Evolutionary conservation across 1,140 invertebrate genomes (phyloP).

Genomic region (Drosophila seguyi): DNA sequence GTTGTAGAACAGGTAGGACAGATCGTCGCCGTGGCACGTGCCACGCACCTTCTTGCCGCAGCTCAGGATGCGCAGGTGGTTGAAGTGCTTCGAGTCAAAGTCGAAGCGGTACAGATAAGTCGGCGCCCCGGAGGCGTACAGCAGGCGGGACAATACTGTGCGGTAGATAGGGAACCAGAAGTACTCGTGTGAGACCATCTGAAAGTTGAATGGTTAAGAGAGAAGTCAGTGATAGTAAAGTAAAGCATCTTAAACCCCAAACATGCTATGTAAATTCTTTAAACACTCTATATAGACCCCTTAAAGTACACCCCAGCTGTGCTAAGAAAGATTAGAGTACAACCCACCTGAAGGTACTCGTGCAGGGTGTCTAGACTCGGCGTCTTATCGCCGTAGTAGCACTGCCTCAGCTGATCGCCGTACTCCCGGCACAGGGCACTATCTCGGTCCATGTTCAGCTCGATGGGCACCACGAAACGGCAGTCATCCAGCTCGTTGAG

Average conservation of each 20-base stretch:
- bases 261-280: background rate
- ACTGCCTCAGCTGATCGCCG: slow-evolving; percentile 67
- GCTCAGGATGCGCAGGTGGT: slow-evolving; percentile 84
- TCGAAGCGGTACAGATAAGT: slow-evolving; percentile 86
- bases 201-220: background rate
- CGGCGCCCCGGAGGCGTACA: slow-evolving; percentile 76
- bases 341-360: slow-evolving; percentile 75
- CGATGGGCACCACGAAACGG: slow-evolving; percentile 77
- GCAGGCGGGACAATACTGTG: slow-evolving; percentile 80
- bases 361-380: slow-evolving; percentile 77
- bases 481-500: slow-evolving; percentile 80
- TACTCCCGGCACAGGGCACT: slow-evolving; percentile 78
- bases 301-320: background rate
- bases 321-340: background rate
- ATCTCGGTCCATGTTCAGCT: slow-evolving; percentile 76
- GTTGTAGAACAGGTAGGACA: slow-evolving; percentile 88
- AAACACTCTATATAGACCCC: background rate
- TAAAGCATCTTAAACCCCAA: background rate
- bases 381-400: slow-evolving; percentile 79
- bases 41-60: slow-evolving; percentile 83
- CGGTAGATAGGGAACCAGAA: slow-evolving; percentile 85
- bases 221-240: background rate
- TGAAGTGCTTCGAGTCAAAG: slow-evolving; percentile 84
- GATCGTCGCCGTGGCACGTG: slow-evolving; percentile 88
- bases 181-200: slow-evolving; percentile 84